phyloP scores from a whole-genome alignment of 2,797 vertebrate genomes.

The Spinibarbus caldwelli region DNA sequence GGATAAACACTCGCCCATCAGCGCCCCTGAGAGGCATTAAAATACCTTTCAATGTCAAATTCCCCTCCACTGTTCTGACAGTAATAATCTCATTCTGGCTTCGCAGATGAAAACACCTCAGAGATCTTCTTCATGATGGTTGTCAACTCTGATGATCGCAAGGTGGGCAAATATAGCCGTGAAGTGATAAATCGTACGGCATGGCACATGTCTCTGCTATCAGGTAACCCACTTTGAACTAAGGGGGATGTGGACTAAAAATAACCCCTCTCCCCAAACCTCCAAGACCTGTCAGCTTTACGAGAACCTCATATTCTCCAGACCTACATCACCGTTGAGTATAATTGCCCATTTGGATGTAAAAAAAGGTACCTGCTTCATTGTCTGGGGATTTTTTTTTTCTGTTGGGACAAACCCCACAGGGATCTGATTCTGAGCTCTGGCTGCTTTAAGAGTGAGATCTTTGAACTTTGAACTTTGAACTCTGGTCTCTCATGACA shows the following conservation, averaged over 20 bases:
- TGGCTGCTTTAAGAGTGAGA: neutral
- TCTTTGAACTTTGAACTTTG: neutral
- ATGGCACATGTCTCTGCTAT: constrained; percentile 76
- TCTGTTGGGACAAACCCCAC: neutral
- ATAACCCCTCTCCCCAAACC: constrained; percentile 70
- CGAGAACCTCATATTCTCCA: constrained; percentile 66
- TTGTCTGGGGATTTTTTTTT: constrained; percentile 65
- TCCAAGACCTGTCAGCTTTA: constrained; percentile 68
- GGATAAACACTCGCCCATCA: neutral
- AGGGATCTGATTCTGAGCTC: neutral
- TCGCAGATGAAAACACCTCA: constrained; percentile 39
- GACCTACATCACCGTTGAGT: constrained; percentile 70
- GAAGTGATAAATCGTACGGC: constrained; percentile 68
- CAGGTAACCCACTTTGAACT: constrained; percentile 81
- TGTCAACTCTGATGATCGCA: constrained; percentile 61
- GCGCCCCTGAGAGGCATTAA: constrained; percentile 17
- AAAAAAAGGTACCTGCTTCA: constrained; percentile 74
- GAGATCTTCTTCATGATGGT: constrained; percentile 34
- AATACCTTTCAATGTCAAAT: constrained; percentile 47
- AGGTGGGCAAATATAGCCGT: constrained; percentile 72
- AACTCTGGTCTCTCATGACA: constrained; percentile 4
- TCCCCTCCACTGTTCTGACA: constrained; percentile 27
- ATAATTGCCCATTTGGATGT: constrained; percentile 67
- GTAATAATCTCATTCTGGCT: constrained; percentile 33
- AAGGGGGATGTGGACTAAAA: constrained; percentile 76